Percentiles rank a stretch among this genome's conserved stretches.
phyloP scores from a whole-genome alignment of 2,888 invertebrate species.

The Capitulum mitella region DNA sequence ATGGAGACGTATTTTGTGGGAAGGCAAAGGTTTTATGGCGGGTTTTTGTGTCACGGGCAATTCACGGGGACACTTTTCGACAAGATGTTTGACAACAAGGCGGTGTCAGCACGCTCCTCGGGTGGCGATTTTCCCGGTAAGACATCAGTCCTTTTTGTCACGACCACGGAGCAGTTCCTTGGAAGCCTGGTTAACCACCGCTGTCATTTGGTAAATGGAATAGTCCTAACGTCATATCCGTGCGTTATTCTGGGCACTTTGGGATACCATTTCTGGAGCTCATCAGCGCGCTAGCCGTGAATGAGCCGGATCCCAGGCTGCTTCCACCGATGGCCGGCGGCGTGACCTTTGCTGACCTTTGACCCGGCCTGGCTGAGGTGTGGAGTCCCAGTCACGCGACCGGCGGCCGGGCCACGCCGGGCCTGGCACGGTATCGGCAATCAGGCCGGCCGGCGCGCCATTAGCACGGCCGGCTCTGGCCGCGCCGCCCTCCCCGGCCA shows the following conservation, averaged over 20 bases:
- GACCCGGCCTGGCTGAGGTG: too few species aligned
- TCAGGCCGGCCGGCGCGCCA: too few species aligned
- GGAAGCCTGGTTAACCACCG: too few species aligned
- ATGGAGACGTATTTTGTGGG: background rate
- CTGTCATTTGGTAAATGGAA: too few species aligned
- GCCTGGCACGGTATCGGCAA: background rate
- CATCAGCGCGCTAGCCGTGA: background rate
- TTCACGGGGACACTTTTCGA: background rate
- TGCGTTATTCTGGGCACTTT: too few species aligned
- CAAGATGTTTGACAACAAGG: conserved; percentile 10
- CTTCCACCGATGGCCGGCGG: background rate
- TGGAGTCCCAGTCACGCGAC: background rate
- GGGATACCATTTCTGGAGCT: background rate
- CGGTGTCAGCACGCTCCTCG: background rate
- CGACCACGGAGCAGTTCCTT: too few species aligned
- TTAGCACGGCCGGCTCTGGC: background rate
- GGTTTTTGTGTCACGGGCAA: conserved; percentile 9
- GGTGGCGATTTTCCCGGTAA: background rate
- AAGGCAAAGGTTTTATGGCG: conserved; percentile 13
- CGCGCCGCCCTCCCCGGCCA: background rate
- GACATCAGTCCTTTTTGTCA: too few species aligned
- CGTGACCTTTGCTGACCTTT: background rate
- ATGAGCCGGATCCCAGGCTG: background rate
- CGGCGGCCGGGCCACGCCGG: background rate
- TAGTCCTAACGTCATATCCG: too few species aligned